Evolutionary conservation across 2,113 vertebrate genomes (phyloP).

Genomic region (Turnix velox): DNA sequence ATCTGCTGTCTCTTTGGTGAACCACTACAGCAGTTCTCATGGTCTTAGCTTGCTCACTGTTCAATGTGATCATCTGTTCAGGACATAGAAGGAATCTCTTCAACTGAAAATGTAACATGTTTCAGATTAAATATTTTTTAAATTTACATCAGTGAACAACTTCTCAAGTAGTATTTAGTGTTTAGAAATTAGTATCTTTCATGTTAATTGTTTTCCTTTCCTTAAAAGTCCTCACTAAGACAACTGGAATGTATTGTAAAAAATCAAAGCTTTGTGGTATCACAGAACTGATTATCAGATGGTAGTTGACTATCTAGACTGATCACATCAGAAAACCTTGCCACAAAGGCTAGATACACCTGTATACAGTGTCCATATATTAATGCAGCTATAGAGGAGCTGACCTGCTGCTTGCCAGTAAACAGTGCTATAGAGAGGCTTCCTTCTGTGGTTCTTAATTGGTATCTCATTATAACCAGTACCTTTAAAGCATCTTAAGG

Average conservation of each 20-base stretch:
- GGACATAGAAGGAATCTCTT: not conserved
- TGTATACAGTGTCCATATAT: not conserved
- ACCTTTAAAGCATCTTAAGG: not conserved
- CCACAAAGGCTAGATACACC: not conserved
- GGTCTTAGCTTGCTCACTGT: not conserved
- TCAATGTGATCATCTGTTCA: not conserved
- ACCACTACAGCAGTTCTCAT: not conserved
- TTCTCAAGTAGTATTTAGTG: not conserved
- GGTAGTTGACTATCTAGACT: not conserved
- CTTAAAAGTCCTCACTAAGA: not conserved
- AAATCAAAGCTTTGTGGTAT: not conserved
- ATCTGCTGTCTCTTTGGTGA: not conserved
- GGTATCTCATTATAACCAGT: not conserved
- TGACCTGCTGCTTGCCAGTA: not conserved
- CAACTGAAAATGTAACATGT: not conserved
- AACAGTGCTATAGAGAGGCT: not conserved
- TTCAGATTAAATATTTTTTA: not conserved
- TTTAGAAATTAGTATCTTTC: no score
- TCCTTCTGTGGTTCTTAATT: not conserved
- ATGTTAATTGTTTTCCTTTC: not conserved
- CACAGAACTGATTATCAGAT: not conserved
- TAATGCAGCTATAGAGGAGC: not conserved
- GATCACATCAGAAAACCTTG: not conserved
- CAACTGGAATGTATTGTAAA: not conserved
- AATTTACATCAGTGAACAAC: not conserved